Evolutionary conservation across 1,140 invertebrate genomes (phyloP).

Genomic region (Ips typographus): DNA sequence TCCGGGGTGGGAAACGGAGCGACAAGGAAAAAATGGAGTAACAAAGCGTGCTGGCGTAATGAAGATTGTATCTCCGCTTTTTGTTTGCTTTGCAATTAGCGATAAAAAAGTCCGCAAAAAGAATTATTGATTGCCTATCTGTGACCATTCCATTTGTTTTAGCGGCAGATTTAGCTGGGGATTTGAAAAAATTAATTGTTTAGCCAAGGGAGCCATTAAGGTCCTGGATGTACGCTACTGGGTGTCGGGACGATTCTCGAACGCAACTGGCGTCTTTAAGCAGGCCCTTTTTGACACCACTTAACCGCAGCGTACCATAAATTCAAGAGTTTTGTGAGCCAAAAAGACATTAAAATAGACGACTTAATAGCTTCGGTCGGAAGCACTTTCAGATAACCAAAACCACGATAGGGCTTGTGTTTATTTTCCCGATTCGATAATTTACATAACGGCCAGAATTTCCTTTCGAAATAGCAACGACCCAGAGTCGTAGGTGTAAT

Average conservation of each 20-base stretch:
- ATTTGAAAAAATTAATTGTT: conserved; percentile 6
- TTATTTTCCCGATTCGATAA: background rate
- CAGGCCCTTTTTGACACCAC: conserved; percentile 18
- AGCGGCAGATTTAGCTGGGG: background rate
- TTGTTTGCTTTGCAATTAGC: conserved; percentile 19
- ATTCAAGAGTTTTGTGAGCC: conserved; percentile 15
- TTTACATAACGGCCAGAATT: background rate
- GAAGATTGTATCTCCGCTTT: conserved; percentile 17
- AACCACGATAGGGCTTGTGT: background rate
- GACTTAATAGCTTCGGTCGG: conserved; percentile 23
- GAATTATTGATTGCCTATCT: conserved; percentile 19
- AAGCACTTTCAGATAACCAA: conserved; percentile 9
- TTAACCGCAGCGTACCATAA: conserved; percentile 21
- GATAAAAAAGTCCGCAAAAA: conserved; percentile 19
- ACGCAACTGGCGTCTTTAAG: conserved; percentile 1
- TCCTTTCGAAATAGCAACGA: background rate
- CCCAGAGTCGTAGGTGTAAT: conserved; percentile 12
- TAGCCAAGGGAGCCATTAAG: background rate
- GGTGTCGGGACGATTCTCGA: conserved; percentile 5
- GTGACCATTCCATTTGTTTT: conserved; percentile 19
- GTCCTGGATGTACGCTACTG: background rate
- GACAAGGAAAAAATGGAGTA: background rate
- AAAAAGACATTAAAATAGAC: conserved; percentile 15
- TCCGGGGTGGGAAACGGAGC: background rate
- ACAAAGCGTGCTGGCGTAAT: conserved; percentile 12